phyloP scores from a whole-genome alignment of 2,797 vertebrate species.

The Notolabrus celidotus region DNA sequence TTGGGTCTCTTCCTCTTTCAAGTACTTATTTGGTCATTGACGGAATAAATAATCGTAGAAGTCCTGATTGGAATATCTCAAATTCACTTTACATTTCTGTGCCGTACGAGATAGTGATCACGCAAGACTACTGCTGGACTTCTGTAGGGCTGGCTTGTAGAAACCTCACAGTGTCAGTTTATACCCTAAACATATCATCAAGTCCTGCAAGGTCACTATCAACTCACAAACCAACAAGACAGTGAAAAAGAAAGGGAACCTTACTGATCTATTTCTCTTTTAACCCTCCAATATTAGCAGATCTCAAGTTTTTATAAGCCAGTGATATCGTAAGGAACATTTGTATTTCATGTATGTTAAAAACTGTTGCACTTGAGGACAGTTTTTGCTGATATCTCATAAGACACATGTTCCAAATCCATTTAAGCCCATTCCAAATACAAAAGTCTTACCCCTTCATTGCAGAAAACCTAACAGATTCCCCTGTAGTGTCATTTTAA shows the following conservation, averaged over 20 bases:
- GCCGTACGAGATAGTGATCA: neutral
- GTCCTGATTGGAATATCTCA: neutral
- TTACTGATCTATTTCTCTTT: neutral
- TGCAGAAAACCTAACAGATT: no score
- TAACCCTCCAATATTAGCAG: neutral
- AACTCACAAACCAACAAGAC: slow-evolving; percentile 24
- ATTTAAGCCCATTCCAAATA: no score
- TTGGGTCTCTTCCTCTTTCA: slow-evolving; percentile 50
- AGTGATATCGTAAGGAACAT: no score
- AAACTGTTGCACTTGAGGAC: no score
- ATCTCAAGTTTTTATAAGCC: no score
- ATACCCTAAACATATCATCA: slow-evolving; percentile 50
- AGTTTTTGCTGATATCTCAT: no score
- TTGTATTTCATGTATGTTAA: no score
- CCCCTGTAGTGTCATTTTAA: no score
- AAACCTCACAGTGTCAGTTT: slow-evolving; percentile 35
- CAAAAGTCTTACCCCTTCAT: no score
- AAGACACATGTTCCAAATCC: no score
- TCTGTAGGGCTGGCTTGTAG: slow-evolving; percentile 1
- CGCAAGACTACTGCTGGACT: neutral
- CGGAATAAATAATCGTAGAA: neutral
- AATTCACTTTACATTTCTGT: neutral
- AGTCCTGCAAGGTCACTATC: slow-evolving; percentile 47
- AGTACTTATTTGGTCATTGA: slow-evolving; percentile 19
- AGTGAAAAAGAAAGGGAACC: neutral